Conservation (phyloP, 2,888 invertebrate species). For the Campopleginae sp. region DNA sequence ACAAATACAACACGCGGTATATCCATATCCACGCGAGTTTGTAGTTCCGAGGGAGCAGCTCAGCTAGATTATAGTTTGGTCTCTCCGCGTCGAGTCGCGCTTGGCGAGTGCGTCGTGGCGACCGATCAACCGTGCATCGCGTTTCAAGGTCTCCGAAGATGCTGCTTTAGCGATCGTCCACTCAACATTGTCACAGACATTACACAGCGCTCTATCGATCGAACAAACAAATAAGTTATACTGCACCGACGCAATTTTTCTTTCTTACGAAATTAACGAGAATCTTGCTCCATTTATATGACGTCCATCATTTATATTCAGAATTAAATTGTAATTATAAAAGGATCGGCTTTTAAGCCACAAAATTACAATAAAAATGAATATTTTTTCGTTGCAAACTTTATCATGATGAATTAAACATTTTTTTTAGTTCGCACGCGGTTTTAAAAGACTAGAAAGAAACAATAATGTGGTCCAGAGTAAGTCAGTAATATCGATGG, state of each 20-base stretch:
- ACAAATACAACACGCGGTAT: not conserved
- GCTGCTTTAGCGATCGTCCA: conserved; percentile 58
- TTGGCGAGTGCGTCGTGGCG: conserved; percentile 66
- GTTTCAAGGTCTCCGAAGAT: conserved; percentile 67
- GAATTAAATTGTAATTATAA: too few species aligned
- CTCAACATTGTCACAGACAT: conserved; percentile 40
- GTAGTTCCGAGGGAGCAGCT: conserved; percentile 10
- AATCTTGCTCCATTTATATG: too few species aligned
- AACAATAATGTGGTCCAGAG: not conserved
- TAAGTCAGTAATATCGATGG: not conserved
- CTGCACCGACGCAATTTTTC: not conserved
- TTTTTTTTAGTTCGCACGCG: not conserved
- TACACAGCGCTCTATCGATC: not conserved
- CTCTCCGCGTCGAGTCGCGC: conserved; percentile 46
- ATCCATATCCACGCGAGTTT: not conserved
- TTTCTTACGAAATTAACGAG: too few species aligned
- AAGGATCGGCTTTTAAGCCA: too few species aligned
- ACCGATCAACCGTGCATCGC: conserved; percentile 66
- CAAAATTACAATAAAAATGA: too few species aligned
- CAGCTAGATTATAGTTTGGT: conserved; percentile 60
- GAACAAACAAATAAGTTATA: not conserved
- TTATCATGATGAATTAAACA: not conserved
- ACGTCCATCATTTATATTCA: too few species aligned
- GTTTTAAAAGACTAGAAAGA: not conserved
- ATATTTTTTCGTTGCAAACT: too few species aligned